A percentile compares a stretch with the other conserved stretches of the same genome.
Conservation (phyloP, 53 echinoderm and acorn worm genomes). For the Temnopleurus reevesii region DNA sequence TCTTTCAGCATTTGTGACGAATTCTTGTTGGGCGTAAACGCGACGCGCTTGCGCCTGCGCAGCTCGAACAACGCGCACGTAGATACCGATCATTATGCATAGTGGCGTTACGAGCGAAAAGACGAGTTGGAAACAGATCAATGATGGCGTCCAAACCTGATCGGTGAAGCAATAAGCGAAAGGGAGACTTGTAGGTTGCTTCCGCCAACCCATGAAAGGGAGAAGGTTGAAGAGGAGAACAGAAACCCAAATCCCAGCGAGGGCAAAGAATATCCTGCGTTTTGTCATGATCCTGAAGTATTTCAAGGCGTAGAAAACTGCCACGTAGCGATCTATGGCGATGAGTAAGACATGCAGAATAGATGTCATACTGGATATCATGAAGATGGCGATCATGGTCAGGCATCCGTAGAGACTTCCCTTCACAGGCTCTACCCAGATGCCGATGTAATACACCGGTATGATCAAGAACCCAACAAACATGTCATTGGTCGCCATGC, state of each 20-base stretch:
- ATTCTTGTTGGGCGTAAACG: background rate
- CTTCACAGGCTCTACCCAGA: constrained; percentile 57
- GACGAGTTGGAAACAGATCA: constrained; percentile 19
- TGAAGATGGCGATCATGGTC: constrained; percentile 17
- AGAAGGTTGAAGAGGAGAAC: constrained; percentile 20
- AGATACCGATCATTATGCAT: constrained; percentile 37
- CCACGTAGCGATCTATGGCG: constrained; percentile 58
- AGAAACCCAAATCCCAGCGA: constrained; percentile 35
- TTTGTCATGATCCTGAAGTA: constrained; percentile 53
- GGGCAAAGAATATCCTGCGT: background rate
- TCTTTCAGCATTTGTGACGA: background rate
- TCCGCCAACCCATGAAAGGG: constrained; percentile 65
- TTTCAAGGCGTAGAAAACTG: constrained; percentile 52
- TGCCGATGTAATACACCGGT: constrained; percentile 61
- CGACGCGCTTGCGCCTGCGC: constrained; percentile 59
- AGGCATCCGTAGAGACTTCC: constrained; percentile 59
- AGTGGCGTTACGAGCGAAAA: constrained; percentile 13
- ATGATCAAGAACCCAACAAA: constrained; percentile 57
- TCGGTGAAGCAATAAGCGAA: constrained; percentile 65
- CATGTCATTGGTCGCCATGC: constrained; percentile 63
- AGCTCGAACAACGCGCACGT: constrained; percentile 42
- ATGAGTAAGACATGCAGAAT: constrained; percentile 70
- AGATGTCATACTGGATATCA: constrained; percentile 46
- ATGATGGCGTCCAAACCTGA: constrained; percentile 62
- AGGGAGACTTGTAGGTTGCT: background rate